phyloP scores from a whole-genome alignment of 2,113 vertebrate species.

The Alexandromys fortis region DNA sequence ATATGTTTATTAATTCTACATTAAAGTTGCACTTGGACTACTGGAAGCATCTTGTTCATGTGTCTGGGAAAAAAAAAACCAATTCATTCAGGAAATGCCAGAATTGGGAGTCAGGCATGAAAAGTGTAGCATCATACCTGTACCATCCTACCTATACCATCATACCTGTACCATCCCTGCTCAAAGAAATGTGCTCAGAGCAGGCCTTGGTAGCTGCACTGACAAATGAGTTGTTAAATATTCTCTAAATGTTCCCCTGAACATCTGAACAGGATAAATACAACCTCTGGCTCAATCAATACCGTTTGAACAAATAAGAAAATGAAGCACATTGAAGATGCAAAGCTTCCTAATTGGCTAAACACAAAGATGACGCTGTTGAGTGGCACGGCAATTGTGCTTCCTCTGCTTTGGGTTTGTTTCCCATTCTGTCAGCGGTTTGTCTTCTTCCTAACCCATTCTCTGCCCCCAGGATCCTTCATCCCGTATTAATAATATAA shows the following conservation, averaged over 20 bases:
- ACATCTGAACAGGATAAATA: conserved; percentile 42
- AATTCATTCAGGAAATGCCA: conserved; percentile 45
- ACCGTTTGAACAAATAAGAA: conserved; percentile 28
- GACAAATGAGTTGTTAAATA: conserved; percentile 44
- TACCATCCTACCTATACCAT: not conserved
- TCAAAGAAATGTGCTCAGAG: conserved; percentile 24
- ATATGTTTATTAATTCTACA: not conserved
- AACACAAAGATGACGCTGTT: conserved; percentile 49
- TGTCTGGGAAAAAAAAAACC: conserved; percentile 5
- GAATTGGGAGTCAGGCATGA: conserved; percentile 48
- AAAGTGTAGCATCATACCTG: conserved; percentile 30
- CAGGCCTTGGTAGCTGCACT: not conserved
- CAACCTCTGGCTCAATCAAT: not conserved
- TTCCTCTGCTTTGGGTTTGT: not conserved
- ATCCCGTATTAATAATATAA: conserved; percentile 52
- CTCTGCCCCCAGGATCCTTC: conserved; percentile 38
- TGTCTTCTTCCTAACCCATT: conserved; percentile 48
- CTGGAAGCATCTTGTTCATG: conserved; percentile 17
- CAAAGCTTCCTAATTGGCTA: conserved; percentile 37
- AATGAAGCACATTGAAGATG: conserved; percentile 17
- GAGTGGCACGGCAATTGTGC: not conserved
- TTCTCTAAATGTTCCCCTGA: conserved; percentile 53
- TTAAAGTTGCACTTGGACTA: not conserved
- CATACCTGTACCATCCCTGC: not conserved
- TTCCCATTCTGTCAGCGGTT: conserved; percentile 26